Evolutionary conservation across 2,113 vertebrate species (phyloP), one percentile per base, ranked within the genome.

Genomic region (Semnornis frantzii): DNA sequence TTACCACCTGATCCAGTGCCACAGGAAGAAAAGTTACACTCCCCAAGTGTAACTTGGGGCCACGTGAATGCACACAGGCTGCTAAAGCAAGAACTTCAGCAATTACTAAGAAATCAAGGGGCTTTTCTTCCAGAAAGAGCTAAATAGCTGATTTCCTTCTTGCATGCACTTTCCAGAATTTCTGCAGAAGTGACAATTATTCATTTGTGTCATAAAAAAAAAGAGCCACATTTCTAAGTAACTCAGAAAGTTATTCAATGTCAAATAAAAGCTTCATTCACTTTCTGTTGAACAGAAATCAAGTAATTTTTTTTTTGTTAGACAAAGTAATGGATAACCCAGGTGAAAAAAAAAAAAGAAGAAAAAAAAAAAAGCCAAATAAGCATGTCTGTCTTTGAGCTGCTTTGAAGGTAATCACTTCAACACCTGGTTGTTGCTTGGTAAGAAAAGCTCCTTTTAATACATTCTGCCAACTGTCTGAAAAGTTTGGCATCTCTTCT

Each of bases 401-500:
- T 75, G 12, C 60, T 95, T 86, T 73, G 74, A 91, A 91, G 42
- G 75, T 37, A 92, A 77, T 93, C 64, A 16, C 74, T 87, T 80
- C 91, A 82, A 71, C 68, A 89, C 60, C 5, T 39, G 0, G 2
- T 23, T 89, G 52, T 74, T 85, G 64, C 57, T 94, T 66, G 25
- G 84, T 89, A 88, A 91, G 80, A 90, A 93, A 95, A 92, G 28
- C n/a, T 92, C 79, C n/a, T 87, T 89, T 81, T 71, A 90, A 58
- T 82, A 68, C 33, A 8, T 86, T 81, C 54, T 96, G 92, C 88
- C 96, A 96, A 50, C 44, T 75, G 55, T 87, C 52, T 77, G 88
- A 81, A 74, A 91, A 83, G 73, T 92, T 93, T 96, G 96, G 90
- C 88, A 68, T 90, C n/a, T 92, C 77, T 95, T 95, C 93, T 93